These are phyloP conservation scores for Tiliacea citrago DNA, from an alignment of 2,888 invertebrate genomes.

Conservation along the genomic window DNA sequence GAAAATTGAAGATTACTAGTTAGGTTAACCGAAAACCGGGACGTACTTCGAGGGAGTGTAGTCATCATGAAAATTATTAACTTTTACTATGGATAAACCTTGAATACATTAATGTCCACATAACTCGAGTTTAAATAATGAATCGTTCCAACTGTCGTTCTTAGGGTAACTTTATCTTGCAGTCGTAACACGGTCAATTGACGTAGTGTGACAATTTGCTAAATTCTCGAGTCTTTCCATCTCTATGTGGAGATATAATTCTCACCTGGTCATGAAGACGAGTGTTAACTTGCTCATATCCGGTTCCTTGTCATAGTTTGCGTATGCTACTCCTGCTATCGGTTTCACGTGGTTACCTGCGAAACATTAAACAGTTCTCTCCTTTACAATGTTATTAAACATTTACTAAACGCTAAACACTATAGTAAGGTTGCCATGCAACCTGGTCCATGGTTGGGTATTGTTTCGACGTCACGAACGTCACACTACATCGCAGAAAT, in stretches of 20 bases:
- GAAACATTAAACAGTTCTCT: not conserved
- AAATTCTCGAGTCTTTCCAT: not conserved
- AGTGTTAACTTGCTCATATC: constrained; percentile 60
- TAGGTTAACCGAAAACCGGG: no score
- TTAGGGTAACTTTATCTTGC: not conserved
- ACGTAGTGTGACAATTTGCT: not conserved
- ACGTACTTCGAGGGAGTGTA: not conserved
- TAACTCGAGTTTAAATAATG: no score
- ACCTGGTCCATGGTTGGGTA: no score
- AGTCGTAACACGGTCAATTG: not conserved
- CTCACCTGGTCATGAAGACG: constrained; percentile 58
- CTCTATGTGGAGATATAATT: not conserved
- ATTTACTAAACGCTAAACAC: no score
- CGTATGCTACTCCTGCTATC: constrained; percentile 55
- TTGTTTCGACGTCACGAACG: not conserved
- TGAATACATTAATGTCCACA: not conserved
- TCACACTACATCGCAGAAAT: not conserved
- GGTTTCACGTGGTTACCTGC: constrained; percentile 61
- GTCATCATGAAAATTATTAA: not conserved
- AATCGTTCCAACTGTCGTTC: not conserved
- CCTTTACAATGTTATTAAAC: not conserved
- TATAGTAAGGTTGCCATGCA: no score
- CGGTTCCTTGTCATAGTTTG: constrained; percentile 46
- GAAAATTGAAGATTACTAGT: not conserved
- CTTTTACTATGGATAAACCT: no score